These are phyloP conservation scores for Caenorhabditis panamensis DNA, from an alignment of 2,888 invertebrate species.

Conservation along the genomic window DNA sequence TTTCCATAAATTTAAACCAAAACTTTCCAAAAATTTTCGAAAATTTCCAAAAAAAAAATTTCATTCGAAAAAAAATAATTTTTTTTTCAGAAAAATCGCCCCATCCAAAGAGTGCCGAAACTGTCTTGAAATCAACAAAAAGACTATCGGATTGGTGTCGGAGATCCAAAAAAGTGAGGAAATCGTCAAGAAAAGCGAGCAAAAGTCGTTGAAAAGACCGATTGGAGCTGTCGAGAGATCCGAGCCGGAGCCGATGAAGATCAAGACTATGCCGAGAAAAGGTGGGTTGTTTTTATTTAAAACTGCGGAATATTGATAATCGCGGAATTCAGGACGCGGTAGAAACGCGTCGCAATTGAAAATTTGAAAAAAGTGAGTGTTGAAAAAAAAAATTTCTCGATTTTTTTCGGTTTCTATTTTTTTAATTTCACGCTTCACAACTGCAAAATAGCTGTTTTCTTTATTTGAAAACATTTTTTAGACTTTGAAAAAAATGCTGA, in stretches of 20 bases:
- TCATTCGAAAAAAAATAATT: not conserved
- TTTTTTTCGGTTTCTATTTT: not conserved
- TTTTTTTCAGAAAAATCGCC: conserved; percentile 1
- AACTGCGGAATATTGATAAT: too few relatives aligned
- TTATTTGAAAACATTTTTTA: too few relatives aligned
- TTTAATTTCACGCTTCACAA: not conserved
- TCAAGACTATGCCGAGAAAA: too few relatives aligned
- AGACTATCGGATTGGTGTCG: conserved; percentile 13
- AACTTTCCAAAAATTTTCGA: not conserved
- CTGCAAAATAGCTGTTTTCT: not conserved
- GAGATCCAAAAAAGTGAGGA: conserved; percentile 16
- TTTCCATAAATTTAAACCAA: conserved; percentile 9
- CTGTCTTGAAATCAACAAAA: conserved; percentile 20
- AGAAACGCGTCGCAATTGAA: not conserved
- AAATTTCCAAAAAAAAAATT: too few relatives aligned
- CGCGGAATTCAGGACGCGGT: too few relatives aligned
- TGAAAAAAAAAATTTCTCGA: not conserved
- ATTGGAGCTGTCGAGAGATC: not conserved
- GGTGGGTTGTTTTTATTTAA: too few relatives aligned
- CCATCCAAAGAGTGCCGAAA: conserved; percentile 13
- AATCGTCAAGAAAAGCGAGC: conserved; percentile 5
- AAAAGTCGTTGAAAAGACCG: not conserved
- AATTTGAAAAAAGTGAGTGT: too few relatives aligned
- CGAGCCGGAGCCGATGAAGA: not conserved
- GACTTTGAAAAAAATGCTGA: too few relatives aligned